These are phyloP conservation scores for Nebria brevicollis DNA, from an alignment of 2,888 invertebrate genomes.

Conservation along the genomic window DNA sequence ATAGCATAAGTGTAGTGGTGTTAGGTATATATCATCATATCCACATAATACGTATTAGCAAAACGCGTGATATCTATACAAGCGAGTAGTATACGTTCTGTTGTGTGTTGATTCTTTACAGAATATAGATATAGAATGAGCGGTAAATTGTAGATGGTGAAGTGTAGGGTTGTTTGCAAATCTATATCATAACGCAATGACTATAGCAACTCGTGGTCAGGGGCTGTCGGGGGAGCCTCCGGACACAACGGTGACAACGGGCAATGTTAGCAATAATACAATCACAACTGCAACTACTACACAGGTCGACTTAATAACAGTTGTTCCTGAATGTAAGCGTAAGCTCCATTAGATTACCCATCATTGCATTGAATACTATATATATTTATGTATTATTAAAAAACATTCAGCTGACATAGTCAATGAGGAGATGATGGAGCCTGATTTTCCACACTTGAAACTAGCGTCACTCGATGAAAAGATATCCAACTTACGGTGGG, in stretches of 20 bases:
- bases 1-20: no score
- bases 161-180: slow-evolving; percentile 50
- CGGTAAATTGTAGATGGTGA: slow-evolving; percentile 39
- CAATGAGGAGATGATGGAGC: slow-evolving; percentile 65
- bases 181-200: slow-evolving; percentile 64
- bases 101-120: background rate
- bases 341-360: no score
- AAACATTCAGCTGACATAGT: slow-evolving; percentile 46
- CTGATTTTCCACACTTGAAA: slow-evolving; percentile 87
- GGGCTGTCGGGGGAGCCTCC: slow-evolving; percentile 69
- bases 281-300: background rate
- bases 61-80: slow-evolving; percentile 5
- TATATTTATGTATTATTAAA: no score
- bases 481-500: slow-evolving; percentile 96
- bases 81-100: background rate
- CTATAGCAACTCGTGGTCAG: slow-evolving; percentile 72
- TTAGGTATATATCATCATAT: no score
- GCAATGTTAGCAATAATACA: background rate
- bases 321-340: background rate
- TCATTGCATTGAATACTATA: no score
- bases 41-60: slow-evolving; percentile 27
- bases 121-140: slow-evolving; percentile 40
- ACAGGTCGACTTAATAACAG: background rate
- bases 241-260: slow-evolving; percentile 55
- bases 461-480: slow-evolving; percentile 92